These are phyloP conservation scores for Chloebia gouldiae DNA, from an alignment of 2,113 vertebrate species.

Conservation along the genomic window DNA sequence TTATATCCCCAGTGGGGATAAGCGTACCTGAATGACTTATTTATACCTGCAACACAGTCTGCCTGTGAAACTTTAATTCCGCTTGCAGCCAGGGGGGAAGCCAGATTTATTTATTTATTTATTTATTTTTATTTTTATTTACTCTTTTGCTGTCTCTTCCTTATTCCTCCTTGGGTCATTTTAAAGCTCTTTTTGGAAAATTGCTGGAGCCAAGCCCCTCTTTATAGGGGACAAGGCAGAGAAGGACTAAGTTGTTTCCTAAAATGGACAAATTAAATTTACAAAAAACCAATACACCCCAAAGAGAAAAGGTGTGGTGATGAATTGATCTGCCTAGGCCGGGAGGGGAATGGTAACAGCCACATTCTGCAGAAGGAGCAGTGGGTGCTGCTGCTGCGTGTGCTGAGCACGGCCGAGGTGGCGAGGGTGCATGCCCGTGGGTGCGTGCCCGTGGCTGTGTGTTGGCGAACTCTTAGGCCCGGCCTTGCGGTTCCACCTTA, in stretches of 20 bases:
- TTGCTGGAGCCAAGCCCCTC: background rate
- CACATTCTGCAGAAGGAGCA: background rate
- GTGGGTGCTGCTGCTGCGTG: background rate
- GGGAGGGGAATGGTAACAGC: fast-evolving
- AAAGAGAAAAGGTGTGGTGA: background rate
- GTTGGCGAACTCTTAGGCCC: background rate
- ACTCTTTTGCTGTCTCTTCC: background rate
- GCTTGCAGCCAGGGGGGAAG: background rate
- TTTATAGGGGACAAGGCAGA: background rate
- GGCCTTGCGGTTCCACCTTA: background rate
- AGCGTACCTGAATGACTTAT: background rate
- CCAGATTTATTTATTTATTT: background rate
- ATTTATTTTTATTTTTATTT: background rate
- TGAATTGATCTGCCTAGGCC: background rate
- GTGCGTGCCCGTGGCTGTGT: background rate
- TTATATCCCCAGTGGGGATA: background rate
- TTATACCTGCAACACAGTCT: background rate
- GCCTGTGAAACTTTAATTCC: background rate
- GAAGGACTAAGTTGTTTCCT: background rate
- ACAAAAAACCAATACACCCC: background rate
- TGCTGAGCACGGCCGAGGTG: fast-evolving
- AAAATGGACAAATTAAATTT: background rate
- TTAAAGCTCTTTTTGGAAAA: background rate
- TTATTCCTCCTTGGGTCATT: background rate
- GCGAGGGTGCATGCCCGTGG: background rate